phyloP scores from a whole-genome alignment of 2,113 vertebrate species.

The Nestor notabilis region DNA sequence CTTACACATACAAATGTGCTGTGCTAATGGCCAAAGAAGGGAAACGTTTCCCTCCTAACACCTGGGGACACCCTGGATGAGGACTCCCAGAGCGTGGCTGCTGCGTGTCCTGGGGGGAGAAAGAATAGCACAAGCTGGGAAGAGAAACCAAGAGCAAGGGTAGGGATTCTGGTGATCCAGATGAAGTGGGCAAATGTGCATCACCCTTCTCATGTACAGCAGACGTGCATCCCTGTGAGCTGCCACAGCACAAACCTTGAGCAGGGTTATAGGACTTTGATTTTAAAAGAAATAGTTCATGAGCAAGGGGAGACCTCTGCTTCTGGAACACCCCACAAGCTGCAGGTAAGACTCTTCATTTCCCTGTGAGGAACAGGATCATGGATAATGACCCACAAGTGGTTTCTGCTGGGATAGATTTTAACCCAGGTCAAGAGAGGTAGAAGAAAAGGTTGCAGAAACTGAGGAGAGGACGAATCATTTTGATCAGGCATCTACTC shows the following conservation, averaged over 20 bases:
- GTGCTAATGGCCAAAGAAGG: not conserved
- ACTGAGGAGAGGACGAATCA: not conserved
- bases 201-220: not conserved
- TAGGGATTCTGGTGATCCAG: not conserved
- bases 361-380: not conserved
- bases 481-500: not conserved
- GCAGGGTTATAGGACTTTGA: not conserved
- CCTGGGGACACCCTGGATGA: not conserved
- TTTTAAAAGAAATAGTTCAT: not conserved
- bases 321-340: not conserved
- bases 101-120: not conserved
- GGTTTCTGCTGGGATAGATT: not conserved
- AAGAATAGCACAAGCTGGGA: not conserved
- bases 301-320: not conserved
- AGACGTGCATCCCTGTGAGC: not conserved
- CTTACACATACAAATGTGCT: not conserved
- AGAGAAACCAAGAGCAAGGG: not conserved
- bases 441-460: not conserved
- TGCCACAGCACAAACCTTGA: accelerated
- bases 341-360: not conserved
- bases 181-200: not conserved
- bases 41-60: accelerated
- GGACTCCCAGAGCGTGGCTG: accelerated
- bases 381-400: not conserved
- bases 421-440: not conserved